Conservation (phyloP, 2,888 invertebrate species). For the Agrotis segetum region DNA sequence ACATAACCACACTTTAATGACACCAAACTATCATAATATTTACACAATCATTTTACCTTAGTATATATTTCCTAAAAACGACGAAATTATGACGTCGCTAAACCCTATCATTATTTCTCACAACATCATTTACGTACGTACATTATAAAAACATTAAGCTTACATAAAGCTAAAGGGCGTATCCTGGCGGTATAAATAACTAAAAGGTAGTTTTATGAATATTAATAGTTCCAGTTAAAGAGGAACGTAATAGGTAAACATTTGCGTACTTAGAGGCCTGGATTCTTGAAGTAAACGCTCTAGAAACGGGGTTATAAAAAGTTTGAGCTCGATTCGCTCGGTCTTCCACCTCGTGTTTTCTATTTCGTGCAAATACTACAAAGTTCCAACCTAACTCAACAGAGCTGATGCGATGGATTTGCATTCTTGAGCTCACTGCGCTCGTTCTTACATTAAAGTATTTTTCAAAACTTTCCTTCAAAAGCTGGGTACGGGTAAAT, state of each 20-base stretch:
- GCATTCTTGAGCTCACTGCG: no score
- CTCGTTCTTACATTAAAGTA: no score
- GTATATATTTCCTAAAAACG: background rate
- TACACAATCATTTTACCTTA: conserved; percentile 8
- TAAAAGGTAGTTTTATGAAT: conserved; percentile 21
- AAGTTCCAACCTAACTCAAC: no score
- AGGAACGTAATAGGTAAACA: background rate
- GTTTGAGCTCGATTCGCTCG: no score
- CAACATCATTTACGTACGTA: background rate
- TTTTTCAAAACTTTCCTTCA: no score
- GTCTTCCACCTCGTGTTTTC: no score
- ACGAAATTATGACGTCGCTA: background rate
- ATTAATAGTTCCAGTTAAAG: conserved; percentile 17
- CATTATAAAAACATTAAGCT: conserved; percentile 12
- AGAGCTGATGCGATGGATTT: no score
- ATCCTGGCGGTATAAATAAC: conserved; percentile 16
- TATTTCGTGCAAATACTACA: no score
- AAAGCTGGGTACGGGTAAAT: no score
- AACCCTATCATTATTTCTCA: background rate
- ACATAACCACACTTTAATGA: background rate
- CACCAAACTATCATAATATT: background rate
- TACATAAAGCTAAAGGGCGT: conserved; percentile 5
- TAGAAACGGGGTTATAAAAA: no score
- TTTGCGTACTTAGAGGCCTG: no score
- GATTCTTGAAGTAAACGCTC: no score